Evolutionary conservation across 2,888 invertebrate genomes (phyloP).

Genomic region (Dryococelus australis): DNA sequence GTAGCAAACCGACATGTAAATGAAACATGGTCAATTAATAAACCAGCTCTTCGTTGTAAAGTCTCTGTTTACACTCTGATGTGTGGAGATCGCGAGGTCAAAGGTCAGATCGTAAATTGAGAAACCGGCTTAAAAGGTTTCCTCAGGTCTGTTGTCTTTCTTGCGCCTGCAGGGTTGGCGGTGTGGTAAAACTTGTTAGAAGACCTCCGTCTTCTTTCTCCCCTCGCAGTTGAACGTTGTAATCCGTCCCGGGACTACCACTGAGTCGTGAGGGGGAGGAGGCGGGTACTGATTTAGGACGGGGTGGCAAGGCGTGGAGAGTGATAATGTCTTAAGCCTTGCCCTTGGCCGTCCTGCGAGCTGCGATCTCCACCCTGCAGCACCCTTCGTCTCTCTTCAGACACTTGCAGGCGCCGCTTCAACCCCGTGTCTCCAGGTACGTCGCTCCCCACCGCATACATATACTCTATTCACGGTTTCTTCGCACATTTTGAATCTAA

Average conservation of each 20-base stretch:
- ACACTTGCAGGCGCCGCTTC: constrained; percentile 45
- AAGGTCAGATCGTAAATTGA: neutral
- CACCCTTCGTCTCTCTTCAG: constrained; percentile 43
- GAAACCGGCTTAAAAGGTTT: neutral
- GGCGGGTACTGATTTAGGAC: neutral
- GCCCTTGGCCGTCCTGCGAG: neutral
- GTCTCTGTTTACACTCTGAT: too few relatives aligned
- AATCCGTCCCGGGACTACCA: constrained; percentile 45
- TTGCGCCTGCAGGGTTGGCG: neutral
- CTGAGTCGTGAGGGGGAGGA: neutral
- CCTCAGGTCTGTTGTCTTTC: neutral
- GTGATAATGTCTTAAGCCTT: constrained; percentile 45
- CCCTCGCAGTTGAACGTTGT: constrained; percentile 42
- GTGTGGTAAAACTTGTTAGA: constrained; percentile 33
- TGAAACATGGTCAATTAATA: too few relatives aligned
- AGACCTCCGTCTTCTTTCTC: constrained; percentile 30
- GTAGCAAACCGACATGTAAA: too few relatives aligned
- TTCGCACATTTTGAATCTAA: too few relatives aligned
- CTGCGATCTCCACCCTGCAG: neutral
- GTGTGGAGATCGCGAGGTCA: too few relatives aligned
- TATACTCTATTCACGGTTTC: neutral
- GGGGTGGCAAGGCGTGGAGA: constrained; percentile 27
- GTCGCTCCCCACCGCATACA: constrained; percentile 33
- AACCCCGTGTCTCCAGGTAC: too few relatives aligned
- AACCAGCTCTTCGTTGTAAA: too few relatives aligned